Evolutionary conservation across 2,888 invertebrate species (phyloP).

Genomic region (Campoletis raptor): DNA sequence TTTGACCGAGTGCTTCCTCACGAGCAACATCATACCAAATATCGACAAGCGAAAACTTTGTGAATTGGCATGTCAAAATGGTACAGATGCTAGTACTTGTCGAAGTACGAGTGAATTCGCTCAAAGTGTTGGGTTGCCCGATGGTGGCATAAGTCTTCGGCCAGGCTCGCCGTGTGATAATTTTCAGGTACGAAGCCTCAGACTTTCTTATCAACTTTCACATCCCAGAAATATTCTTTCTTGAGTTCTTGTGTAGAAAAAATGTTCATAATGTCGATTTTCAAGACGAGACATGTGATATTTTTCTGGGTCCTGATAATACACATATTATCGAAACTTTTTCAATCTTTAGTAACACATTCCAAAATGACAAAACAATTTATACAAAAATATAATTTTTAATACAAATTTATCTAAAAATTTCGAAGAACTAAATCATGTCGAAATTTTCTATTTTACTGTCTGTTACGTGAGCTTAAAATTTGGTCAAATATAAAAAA

Average conservation of each 20-base stretch:
- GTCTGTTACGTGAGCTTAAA: too few species aligned
- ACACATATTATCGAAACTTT: not conserved
- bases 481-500: too few species aligned
- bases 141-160: constrained; percentile 93
- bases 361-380: not conserved
- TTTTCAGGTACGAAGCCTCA: constrained; percentile 90
- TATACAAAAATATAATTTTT: not conserved
- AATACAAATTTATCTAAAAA: not conserved
- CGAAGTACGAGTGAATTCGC: constrained; percentile 96
- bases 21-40: constrained; percentile 91
- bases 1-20: constrained; percentile 97
- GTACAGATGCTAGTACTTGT: constrained; percentile 90
- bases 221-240: not conserved
- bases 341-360: not conserved
- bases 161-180: constrained; percentile 99
- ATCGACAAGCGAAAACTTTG: constrained; percentile 95
- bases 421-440: too few species aligned
- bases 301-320: not conserved
- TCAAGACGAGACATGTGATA: not conserved
- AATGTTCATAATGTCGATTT: not conserved
- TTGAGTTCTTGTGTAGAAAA: not conserved
- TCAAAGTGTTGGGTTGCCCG: constrained; percentile 89
- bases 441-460: too few species aligned
- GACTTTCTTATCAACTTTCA: not conserved
- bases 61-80: constrained; percentile 98